These are phyloP conservation scores for Cerceris rybyensis DNA, from an alignment of 2,888 invertebrate species.

Conservation along the genomic window DNA sequence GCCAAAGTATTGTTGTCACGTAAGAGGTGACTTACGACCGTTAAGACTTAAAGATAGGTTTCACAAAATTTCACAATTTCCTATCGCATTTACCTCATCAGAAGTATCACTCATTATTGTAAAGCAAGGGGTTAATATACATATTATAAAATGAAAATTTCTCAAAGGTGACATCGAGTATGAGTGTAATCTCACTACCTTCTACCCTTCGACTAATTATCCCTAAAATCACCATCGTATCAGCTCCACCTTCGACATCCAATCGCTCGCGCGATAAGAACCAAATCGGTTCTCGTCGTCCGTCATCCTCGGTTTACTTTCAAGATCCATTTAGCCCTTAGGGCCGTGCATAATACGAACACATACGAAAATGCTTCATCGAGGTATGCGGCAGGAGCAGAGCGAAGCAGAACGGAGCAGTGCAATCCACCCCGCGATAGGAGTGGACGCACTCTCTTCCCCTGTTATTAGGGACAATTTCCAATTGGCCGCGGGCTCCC, in stretches of 20 bases:
- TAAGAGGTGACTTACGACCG: too few relatives aligned
- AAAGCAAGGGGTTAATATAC: too few relatives aligned
- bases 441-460: constrained; percentile 77
- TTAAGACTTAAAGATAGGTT: too few relatives aligned
- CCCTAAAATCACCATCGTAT: not conserved
- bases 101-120: too few relatives aligned
- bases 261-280: not conserved
- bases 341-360: constrained; percentile 6
- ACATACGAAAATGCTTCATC: constrained; percentile 70
- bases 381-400: constrained; percentile 64
- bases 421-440: constrained; percentile 73
- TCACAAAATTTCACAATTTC: too few relatives aligned
- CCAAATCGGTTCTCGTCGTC: not conserved
- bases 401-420: constrained; percentile 50
- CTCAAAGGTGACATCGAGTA: too few relatives aligned
- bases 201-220: not conserved
- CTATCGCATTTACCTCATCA: too few relatives aligned
- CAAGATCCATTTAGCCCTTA: constrained; percentile 4
- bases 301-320: constrained; percentile 32
- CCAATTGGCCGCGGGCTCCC: constrained; percentile 78
- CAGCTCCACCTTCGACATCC: not conserved
- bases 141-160: too few relatives aligned
- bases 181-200: too few relatives aligned
- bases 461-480: constrained; percentile 82
- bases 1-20: too few relatives aligned